Percentiles rank a stretch among this genome's conserved stretches.
Evolutionary conservation across 2,113 vertebrate genomes (phyloP).

Genomic region (Urocolius indicus): DNA sequence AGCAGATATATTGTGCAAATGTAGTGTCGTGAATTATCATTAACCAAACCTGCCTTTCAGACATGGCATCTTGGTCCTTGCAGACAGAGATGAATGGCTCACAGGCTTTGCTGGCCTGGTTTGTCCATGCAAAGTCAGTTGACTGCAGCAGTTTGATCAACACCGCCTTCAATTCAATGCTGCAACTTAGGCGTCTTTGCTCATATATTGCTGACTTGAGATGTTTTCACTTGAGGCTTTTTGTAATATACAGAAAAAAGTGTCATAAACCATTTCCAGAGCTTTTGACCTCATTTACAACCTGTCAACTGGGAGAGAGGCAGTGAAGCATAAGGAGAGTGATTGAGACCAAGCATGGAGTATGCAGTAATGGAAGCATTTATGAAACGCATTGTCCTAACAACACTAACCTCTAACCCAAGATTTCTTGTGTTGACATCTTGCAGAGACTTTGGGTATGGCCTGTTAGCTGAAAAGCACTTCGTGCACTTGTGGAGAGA

Average conservation of each 20-base stretch:
- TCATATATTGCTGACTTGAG: neutral
- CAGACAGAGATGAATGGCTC: neutral
- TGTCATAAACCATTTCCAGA: neutral
- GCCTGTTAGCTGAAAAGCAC: slow-evolving; percentile 41
- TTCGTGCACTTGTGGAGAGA: neutral
- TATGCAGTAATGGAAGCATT: neutral
- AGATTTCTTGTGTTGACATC: slow-evolving; percentile 31
- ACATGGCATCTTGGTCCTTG: neutral
- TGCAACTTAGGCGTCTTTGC: neutral
- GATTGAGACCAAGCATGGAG: neutral
- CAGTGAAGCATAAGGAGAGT: slow-evolving; percentile 34
- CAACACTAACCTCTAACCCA: slow-evolving; percentile 9
- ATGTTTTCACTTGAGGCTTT: neutral
- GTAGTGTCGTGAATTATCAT: neutral
- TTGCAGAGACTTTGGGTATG: slow-evolving; percentile 31
- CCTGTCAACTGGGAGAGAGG: slow-evolving; percentile 34
- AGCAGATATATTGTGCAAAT: neutral
- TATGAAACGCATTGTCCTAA: slow-evolving; percentile 37
- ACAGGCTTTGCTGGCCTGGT: neutral
- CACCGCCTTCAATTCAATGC: neutral
- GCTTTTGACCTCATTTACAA: slow-evolving; percentile 39
- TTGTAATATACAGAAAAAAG: neutral
- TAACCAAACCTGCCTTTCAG: neutral
- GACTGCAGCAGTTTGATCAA: neutral
- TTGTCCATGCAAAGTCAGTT: neutral